Conservation (phyloP, 2,888 invertebrate species). For the Nomada fucata region DNA sequence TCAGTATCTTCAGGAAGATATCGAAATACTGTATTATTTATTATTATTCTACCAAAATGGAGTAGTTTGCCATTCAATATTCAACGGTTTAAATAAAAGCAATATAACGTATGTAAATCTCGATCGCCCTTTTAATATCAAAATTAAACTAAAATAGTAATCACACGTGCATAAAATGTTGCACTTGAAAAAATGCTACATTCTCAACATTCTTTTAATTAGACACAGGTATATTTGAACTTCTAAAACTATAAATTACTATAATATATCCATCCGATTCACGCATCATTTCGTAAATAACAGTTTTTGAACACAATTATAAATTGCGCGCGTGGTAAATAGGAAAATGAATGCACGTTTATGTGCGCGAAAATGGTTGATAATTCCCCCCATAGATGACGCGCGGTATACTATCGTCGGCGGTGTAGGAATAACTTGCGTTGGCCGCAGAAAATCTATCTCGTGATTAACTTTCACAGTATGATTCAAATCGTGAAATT, state of each 20-base stretch:
- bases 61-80: too few relatives aligned
- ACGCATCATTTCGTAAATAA: neutral
- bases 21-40: too few relatives aligned
- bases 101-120: too few relatives aligned
- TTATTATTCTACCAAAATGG: too few relatives aligned
- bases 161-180: neutral
- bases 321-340: conserved; percentile 47
- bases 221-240: neutral
- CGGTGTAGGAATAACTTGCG: neutral
- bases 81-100: too few relatives aligned
- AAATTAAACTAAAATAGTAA: too few relatives aligned
- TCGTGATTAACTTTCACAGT: neutral
- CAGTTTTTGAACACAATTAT: neutral
- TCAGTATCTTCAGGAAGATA: too few relatives aligned
- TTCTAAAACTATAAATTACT: neutral
- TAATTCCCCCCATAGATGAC: conserved; percentile 54
- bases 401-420: conserved; percentile 19
- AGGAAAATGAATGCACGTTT: neutral
- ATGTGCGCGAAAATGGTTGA: conserved; percentile 32
- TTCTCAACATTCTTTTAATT: neutral
- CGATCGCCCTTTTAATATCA: too few relatives aligned
- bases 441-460: neutral
- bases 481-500: neutral
- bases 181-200: neutral
- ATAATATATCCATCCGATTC: neutral